Base-by-base conservation (phyloP, 1,140 invertebrate species). In the Megathymus violae region DNA sequence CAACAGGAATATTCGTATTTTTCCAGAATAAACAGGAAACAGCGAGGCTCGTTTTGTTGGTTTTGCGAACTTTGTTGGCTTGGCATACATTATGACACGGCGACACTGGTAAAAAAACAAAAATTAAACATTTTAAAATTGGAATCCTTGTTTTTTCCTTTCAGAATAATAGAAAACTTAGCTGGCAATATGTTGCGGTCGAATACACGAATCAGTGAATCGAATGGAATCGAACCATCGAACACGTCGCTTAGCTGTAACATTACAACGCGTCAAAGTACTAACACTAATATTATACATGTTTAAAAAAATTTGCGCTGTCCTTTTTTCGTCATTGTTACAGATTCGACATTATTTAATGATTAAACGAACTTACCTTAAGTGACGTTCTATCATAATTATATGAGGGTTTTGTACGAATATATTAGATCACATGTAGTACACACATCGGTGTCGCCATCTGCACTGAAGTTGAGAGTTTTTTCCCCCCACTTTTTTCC, bases 61-160 rank as follows among this genome's bases (percentile, higher is more conserved):
- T 52, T 36, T 52, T 40, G 34, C 48, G 34, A 52, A 52, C 48
- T 52, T 52, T 52, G 34, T 52, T 38, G 48, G 34, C 48, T 52
- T 38, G 48, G 48, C 48, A 22, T 17, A 41, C 17, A 52, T 52
- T 52, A 52, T 52, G 34, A 36, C 17, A 14, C 36, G 17, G 17
- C 34, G 11, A 52, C 50, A 40, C 34, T 22, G 50, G 16, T 36
- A 25, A 52, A 7, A 36, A 31, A 52, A n/a, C n/a, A 52, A 52
- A 34, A 52, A 40, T 40, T 40, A 17, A 27, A 40, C 38, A 52
- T 40, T 52, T 52, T 19, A n/a, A 51, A 51, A 51, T 38, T 51
- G 31, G 48, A 51, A 51, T 51, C 44, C 44, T 25, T 41, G 38
- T 41, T 46, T 46, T 46, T 46, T 46, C 7, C 27, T 13, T 14